These are phyloP conservation scores for Ceryle rudis DNA, from an alignment of 2,797 vertebrate species.

Conservation along the genomic window DNA sequence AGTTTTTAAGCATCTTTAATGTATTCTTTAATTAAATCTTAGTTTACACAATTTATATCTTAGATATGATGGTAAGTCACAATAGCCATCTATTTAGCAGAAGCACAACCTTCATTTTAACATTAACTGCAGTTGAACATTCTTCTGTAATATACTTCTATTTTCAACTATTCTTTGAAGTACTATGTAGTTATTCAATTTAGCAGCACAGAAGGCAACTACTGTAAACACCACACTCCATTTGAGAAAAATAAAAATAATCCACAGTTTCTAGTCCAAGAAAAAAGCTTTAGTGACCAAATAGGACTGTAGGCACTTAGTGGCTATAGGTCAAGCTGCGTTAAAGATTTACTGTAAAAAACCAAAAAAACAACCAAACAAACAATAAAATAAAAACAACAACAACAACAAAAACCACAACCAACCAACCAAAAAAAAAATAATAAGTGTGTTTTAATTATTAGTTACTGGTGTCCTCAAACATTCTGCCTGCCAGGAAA, in stretches of 20 bases:
- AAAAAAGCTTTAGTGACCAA: constrained; percentile 11
- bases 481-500: constrained; percentile 32
- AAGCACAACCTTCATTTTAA: not conserved
- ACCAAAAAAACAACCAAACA: no score
- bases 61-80: not conserved
- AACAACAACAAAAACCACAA: no score
- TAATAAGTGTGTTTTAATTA: not conserved
- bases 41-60: not conserved
- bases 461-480: constrained; percentile 2
- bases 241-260: constrained; percentile 45
- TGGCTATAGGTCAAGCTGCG: not conserved
- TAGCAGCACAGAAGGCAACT: constrained; percentile 6
- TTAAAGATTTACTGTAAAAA: constrained; percentile 5
- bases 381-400: no score
- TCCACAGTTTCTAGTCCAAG: constrained; percentile 9
- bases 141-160: not conserved
- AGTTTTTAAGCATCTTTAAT: not conserved
- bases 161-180: constrained; percentile 43
- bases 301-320: not conserved
- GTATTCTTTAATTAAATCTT: not conserved
- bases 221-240: constrained; percentile 45
- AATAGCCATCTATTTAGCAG: not conserved
- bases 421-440: not conserved
- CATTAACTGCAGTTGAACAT: not conserved
- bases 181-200: not conserved